Evolutionary conservation across 1,140 invertebrate species (phyloP), one percentile per base, ranked within the genome.

Genomic region (Anastrepha obliqua): DNA sequence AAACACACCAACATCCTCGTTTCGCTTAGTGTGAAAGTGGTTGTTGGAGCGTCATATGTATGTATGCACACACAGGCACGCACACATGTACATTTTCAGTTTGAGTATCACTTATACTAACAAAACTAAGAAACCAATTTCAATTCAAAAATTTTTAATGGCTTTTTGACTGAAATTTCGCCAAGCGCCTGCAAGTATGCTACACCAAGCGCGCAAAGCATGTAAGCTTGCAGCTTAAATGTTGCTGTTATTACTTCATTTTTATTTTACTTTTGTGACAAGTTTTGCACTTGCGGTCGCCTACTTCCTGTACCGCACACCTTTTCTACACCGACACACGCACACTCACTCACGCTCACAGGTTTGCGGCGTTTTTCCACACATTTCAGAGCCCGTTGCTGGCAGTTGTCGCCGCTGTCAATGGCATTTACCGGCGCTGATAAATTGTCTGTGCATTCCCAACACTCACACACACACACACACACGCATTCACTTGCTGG

Each of bases 111-210:
- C 47, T 81, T 81, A 81, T 7, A 55, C 17, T 51, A 62, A 44
- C n/a, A 58, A 29, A 81, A 20, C 39, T 55, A 55, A 20, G 47
- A 81, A 81, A 81, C 44, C 74, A 81, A 81, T 81, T 81, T 81
- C 74, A 81, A 81, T 81, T 55, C 74, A 81, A 81, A 74, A 81
- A 74, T 58, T 81, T 81, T 81, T 81, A 81, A 81, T 81, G 47
- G 47, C 74, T 58, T 81, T 81, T 81, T 81, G 51, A 81, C 74
- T 81, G 74, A n/a, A 29, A 55, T 29, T 47, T 15, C n/a, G 74
- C 20, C 74, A 81, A 58, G 74, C 74, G 74, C 74, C 74, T 81
- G 44, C n/a, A 81, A 81, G 74, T 55, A 81, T 15, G 55, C 74
- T 81, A 3, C 47, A 42, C 17, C 6, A 9, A 81, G 17, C 55